Evolutionary conservation across 1,140 invertebrate species (phyloP).

Genomic region (Brachionus calyciflorus): DNA sequence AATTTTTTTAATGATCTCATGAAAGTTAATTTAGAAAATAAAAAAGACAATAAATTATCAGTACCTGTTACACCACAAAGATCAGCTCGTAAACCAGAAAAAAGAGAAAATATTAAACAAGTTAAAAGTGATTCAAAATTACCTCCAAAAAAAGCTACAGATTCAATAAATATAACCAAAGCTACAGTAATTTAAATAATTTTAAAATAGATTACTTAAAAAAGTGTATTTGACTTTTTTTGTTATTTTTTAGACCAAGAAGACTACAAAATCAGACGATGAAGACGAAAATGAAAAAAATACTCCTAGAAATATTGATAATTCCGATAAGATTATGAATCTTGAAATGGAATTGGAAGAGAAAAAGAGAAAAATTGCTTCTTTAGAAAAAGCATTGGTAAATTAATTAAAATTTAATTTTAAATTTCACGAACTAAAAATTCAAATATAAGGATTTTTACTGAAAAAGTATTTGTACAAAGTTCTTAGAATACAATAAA

Average conservation of each 20-base stretch:
- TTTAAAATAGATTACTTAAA: background rate
- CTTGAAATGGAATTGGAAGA: conserved; percentile 59
- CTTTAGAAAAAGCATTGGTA: conserved; percentile 61
- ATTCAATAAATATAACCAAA: background rate
- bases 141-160: background rate
- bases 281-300: background rate
- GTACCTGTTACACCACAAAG: background rate
- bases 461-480: too few relatives aligned
- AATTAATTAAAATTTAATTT: background rate
- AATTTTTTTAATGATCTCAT: conserved; percentile 9
- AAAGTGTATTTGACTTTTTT: background rate
- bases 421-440: background rate
- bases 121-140: conserved; percentile 1
- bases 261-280: background rate
- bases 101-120: background rate
- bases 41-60: background rate
- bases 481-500: too few relatives aligned
- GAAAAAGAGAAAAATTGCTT: conserved; percentile 55
- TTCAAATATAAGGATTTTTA: background rate
- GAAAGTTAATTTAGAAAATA: background rate
- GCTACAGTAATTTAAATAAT: background rate
- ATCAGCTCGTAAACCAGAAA: background rate
- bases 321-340: conserved; percentile 52
- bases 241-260: background rate
- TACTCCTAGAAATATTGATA: background rate